Evolutionary conservation across 2,888 invertebrate genomes (phyloP), one percentile per base, ranked within the genome.

Genomic region (Prosapia bicincta): DNA sequence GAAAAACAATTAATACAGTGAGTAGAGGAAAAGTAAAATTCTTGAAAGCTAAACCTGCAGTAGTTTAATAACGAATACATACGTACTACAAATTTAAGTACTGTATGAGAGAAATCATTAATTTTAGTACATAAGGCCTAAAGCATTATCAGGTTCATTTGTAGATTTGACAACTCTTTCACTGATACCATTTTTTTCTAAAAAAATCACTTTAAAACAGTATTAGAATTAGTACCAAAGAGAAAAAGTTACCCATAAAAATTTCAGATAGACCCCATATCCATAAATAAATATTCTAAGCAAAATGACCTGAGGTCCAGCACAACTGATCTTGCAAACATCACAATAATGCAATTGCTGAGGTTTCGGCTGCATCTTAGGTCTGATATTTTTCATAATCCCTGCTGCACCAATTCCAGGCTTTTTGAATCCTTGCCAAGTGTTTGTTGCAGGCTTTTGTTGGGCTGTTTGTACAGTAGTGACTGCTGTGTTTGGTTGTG

Each of bases 241-340:
- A 38, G 38, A 9, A 38, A 13, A 38, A 73, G 70, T 30, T 69
- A 68, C 30, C 28, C 13, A 43, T n/a, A 77, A 70, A 13, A n/a
- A n/a, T n/a, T n/a, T n/a, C n/a, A n/a, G n/a, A n/a, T n/a, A n/a
- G n/a, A n/a, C n/a, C n/a, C n/a, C n/a, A n/a, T n/a, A n/a, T n/a
- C n/a, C n/a, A n/a, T n/a, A n/a, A n/a, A n/a, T 66, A 23, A 78
- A 72, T n/a, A n/a, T n/a, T n/a, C n/a, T n/a, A n/a, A n/a, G n/a
- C n/a, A n/a, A n/a, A n/a, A n/a, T 73, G 79, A 91, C 91, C 89
- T 95, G 95, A 3, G 96, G 96, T 0, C 97, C 97, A 79, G 96
- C 97, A 86, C 97, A 98, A 83, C 97, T 98, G 83, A 99, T 98
- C 86, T 99, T 98, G 86, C 99, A 99, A 15, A 98, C 97, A 85